Conservation (phyloP, 1,140 invertebrate species). For the Pseudomyrmex pallidus region DNA sequence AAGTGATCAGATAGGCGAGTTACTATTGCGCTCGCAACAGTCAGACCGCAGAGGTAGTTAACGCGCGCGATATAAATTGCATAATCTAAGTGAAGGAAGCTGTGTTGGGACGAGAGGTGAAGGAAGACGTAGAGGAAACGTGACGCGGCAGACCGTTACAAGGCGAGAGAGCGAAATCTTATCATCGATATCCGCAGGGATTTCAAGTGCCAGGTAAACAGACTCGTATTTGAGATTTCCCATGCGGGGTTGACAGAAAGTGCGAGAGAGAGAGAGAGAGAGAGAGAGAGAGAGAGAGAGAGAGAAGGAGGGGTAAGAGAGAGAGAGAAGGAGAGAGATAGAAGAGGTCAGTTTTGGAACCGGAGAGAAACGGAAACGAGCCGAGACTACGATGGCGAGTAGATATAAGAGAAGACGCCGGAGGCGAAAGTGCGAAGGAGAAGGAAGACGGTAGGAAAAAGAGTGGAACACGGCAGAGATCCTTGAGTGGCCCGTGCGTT, state of each 20-base stretch:
- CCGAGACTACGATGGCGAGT: slow-evolving; percentile 1
- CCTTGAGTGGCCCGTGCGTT: slow-evolving; percentile 44
- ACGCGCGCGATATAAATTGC: slow-evolving; percentile 42
- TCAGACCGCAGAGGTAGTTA: slow-evolving; percentile 56
- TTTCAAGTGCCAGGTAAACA: slow-evolving; percentile 77
- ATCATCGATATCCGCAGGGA: slow-evolving; percentile 75
- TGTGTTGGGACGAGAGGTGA: neutral
- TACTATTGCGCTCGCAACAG: slow-evolving; percentile 48
- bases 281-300: neutral
- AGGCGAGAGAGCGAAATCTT: slow-evolving; percentile 71
- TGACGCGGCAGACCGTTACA: neutral
- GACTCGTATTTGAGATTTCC: slow-evolving; percentile 79
- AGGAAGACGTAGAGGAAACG: slow-evolving; percentile 1
- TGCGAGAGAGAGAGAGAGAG: slow-evolving; percentile 4
- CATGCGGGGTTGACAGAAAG: slow-evolving; percentile 73
- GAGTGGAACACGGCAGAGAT: neutral
- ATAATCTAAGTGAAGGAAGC: slow-evolving; percentile 40
- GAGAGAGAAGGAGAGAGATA: neutral
- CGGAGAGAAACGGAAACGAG: slow-evolving; percentile 32
- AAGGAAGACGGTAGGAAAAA: neutral
- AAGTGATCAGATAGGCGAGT: slow-evolving; percentile 29
- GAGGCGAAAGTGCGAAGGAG: slow-evolving; percentile 7
- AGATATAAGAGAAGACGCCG: slow-evolving; percentile 15
- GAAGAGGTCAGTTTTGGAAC: slow-evolving; percentile 2
- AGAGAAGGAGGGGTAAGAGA: neutral